phyloP scores from a whole-genome alignment of 1,140 invertebrate species.

The Acromyrmex charruanus region DNA sequence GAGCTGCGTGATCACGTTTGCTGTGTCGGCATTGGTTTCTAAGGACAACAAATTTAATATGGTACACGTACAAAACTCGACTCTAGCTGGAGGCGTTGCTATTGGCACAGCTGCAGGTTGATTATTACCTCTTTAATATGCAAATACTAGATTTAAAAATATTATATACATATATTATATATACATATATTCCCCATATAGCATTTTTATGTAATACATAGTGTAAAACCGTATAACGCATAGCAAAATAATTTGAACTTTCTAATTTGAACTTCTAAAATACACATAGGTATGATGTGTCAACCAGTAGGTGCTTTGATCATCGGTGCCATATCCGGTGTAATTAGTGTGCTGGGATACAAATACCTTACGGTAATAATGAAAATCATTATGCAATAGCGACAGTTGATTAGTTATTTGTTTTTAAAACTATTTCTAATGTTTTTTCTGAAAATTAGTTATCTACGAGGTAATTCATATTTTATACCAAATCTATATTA shows the following conservation, averaged over 20 bases:
- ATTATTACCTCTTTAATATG: not conserved
- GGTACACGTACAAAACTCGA: conserved; percentile 97
- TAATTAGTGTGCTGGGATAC: conserved; percentile 95
- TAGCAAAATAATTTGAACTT: not conserved
- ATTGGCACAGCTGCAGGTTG: conserved; percentile 86
- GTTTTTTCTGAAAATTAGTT: not conserved
- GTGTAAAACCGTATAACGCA: not conserved
- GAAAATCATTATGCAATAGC: not conserved
- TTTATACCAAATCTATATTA: not conserved
- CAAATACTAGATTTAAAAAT: not conserved
- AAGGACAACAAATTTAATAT: conserved; percentile 94
- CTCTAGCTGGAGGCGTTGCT: conserved; percentile 93
- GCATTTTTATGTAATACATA: not conserved
- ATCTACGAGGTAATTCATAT: not conserved
- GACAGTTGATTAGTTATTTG: too few species aligned
- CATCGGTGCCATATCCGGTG: conserved; percentile 93
- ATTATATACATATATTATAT: not conserved
- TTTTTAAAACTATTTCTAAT: not conserved
- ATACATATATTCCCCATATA: not conserved
- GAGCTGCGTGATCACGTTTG: conserved; percentile 94
- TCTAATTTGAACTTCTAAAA: not conserved
- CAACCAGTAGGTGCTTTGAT: conserved; percentile 94
- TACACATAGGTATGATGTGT: conserved; percentile 90
- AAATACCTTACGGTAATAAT: conserved; percentile 92
- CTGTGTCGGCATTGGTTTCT: conserved; percentile 92